Evolutionary conservation across 2,113 vertebrate species (phyloP), one percentile per base, ranked within the genome.

Genomic region (Calidris pugnax): DNA sequence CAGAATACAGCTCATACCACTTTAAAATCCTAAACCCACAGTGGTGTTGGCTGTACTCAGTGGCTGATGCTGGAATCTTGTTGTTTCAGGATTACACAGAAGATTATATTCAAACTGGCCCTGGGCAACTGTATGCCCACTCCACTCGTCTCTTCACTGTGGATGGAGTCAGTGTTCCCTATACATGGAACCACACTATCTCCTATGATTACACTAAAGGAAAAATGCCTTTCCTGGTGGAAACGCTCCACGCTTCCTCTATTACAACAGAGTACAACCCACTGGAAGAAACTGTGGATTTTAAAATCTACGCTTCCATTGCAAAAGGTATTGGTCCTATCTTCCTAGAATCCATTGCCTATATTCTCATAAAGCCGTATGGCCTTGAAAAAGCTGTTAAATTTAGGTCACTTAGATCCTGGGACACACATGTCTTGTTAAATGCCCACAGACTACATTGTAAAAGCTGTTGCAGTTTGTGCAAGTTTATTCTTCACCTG

Each of bases 141-240:
- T 99, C 99, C 62, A 99, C 99, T 8, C 98, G 99, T 11, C 99
- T 99, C 95, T 99, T 99, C 92, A 96, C 98, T 63, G 68, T 99
- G 3, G 98, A 99, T 86, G 98, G 98, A 33, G 97, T 99, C 72
- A 99, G 98, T 3, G 95, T 99, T 32, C 99, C 99, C 4, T 99
- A 99, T 83, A 99, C 99, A 0, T 99, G 99, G 99, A 99, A 99
- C 98, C 99, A 99, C 97, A 99, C 98, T 5, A 97, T 99, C 94
- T 97, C 97, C 88, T 99, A 99, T 1, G 98, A 99, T 56, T 53
- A 94, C 39, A 94, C 95, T 22, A 98, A 77, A 81, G 99, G 99
- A 19, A 99, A 98, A 92, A 99, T 99, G 99, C 99, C 99, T 21
- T 99, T 98, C 95, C 96, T 99, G 87, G 98, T 99, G 53, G 98